Evolutionary conservation across 2,888 invertebrate genomes (phyloP), one percentile per base, ranked within the genome.

Genomic region (Drosophila paranaensis): DNA sequence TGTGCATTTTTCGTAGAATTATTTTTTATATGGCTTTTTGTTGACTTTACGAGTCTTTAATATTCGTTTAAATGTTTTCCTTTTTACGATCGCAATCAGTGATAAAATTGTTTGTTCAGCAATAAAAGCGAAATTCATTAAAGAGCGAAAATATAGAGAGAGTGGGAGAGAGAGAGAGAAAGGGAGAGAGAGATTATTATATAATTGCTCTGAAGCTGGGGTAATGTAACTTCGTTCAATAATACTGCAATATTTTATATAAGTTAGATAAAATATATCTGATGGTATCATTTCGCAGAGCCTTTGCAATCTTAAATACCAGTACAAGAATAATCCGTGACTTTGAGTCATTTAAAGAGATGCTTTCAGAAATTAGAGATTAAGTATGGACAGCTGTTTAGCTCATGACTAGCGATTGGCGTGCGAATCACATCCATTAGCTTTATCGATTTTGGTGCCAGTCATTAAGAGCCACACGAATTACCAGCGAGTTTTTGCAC

Each of bases 371-470:
- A 20, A 9, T 6, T 10, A 40, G 40, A 37, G 54, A 51, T 51
- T 58, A 48, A 13, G 37, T 27, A 61, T 61, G 51, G 57, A 46
- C 63, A 55, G 35, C 50, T 62, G 65, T 43, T 61, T 51, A 53
- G 40, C 53, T 20, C 60, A 62, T 56, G 58, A 56, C 53, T 71
- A 45, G 53, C 58, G 56, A 57, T 65, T 78, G 69, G 69, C 72
- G 82, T 82, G 82, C 70, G 73, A 74, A 82, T 73, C 74, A 71
- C 56, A 66, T 27, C 37, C 35, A 73, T 71, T 74, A 64, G 54
- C 48, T 48, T 48, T 85, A 88, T 88, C 75, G 82, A 83, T 88
- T 83, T 83, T 77, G 55, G 40, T 56, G 66, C 60, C 74, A 84
- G 71, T 76, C 74, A 73, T 85, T 77, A 82, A 67, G 71, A 74